Evolutionary conservation across 2,113 vertebrate species (phyloP), one percentile per base, ranked within the genome.

Genomic region (Podarcis raffonei): DNA sequence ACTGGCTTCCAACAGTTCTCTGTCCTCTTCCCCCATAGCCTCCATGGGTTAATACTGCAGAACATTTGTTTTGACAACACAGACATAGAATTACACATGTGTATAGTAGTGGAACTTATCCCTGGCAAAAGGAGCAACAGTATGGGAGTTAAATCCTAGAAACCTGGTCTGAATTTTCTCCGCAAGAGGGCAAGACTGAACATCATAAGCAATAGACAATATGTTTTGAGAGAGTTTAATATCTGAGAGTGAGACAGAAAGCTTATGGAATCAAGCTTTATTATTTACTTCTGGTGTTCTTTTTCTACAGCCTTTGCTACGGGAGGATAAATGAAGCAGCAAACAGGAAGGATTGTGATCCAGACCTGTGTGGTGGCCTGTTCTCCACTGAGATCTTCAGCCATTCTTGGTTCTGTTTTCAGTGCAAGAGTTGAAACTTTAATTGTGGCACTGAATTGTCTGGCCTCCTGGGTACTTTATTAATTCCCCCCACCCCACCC

Each of bases 221-320:
- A 12, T 1, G 1, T 22, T 35, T 7, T 30, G 22, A 83, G 8
- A 72, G 32, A 72, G 39, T 25, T 53, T 48, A 39, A 25, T 27
- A 13, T n/a, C 39, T 72, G 30, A 42, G 3, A 77, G 23, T 27
- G 39, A 77, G 37, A 39, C 22, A 16, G 35, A n/a, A 35, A 65
- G 16, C 18, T 35, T 23, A 3, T 15, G 27, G 37, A 77, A 57
- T 8, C 4, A 59, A 30, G 32, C 37, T 78, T 37, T 72, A 42
- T 62, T 78, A 16, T 25, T 16, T n/a, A 57, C 39, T 78, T 62
- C 25, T 68, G n/a, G 3, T 89, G n/a, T 84, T 23, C 23, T 57
- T 89, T 59, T 32, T 83, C 6, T 78, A 39, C 81, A 89, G 87
- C 87, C 87, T 9, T 77, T 89, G 65, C 75, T 89, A 68, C 62